phyloP scores from a whole-genome alignment of 2,113 vertebrate genomes.

The Aplodontia rufa region DNA sequence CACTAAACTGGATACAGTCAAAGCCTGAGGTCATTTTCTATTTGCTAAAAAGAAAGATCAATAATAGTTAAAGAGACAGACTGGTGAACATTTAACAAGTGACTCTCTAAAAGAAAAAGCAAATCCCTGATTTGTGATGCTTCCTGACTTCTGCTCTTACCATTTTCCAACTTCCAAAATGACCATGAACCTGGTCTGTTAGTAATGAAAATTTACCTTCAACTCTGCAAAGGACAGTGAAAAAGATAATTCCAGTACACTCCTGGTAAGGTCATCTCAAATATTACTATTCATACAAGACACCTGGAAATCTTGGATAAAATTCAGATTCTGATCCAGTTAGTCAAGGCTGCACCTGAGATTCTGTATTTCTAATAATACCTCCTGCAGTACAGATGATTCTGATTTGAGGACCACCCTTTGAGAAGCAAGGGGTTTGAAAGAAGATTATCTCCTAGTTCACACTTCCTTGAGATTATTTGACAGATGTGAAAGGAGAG shows the following conservation, averaged over 20 bases:
- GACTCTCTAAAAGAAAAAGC: neutral
- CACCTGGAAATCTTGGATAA: neutral
- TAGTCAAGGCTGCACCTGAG: neutral
- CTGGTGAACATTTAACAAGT: neutral
- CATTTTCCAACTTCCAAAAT: neutral
- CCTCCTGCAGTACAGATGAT: neutral
- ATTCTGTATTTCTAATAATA: neutral
- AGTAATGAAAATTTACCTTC: neutral
- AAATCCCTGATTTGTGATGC: neutral
- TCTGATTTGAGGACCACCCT: neutral
- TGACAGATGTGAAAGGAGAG: neutral
- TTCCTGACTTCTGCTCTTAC: neutral
- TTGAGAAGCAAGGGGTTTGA: neutral
- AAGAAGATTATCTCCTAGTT: neutral
- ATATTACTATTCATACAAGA: neutral
- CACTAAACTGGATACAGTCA: neutral
- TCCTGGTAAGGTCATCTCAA: neutral
- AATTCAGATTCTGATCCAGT: neutral
- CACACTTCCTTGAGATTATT: neutral
- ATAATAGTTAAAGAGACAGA: neutral
- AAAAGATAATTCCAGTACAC: neutral
- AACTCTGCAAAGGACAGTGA: neutral
- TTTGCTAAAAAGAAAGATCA: neutral
- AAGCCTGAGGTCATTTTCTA: neutral
- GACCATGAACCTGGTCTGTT: neutral